Evolutionary conservation across 2,113 vertebrate species (phyloP), one percentile per base, ranked within the genome.

Genomic region (Archilochus colubris): DNA sequence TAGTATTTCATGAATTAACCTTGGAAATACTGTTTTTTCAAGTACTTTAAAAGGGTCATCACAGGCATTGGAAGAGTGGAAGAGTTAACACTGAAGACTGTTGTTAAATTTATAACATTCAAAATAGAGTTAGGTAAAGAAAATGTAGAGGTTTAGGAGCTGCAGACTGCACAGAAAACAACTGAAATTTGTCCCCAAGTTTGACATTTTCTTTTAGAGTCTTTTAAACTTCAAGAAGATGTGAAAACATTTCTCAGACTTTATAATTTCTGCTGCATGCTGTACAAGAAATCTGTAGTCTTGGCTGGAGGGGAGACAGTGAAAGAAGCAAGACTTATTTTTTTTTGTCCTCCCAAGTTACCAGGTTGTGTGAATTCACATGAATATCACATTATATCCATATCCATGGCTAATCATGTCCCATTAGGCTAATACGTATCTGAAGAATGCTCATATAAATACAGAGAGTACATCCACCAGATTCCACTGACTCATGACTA

Each of bases 401-500:
- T 7, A 58, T 17, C 55, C 28, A 19, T 44, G 14, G 13, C 20
- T 43, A 66, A 61, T n/a, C 40, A n/a, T 5, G 30, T 58, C 51
- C 4, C 0, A 59, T 48, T 23, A 59, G n/a, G 20, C 10, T 43
- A 48, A 54, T 22, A 57, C 1, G 8, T 25, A 48, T 77, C 27
- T 68, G 59, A 77, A 53, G 20, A 51, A 67, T 12, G 24, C 10
- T 17, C 67, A 75, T 44, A 85, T 20, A 75, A 44, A 85, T 20
- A 27, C 21, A 11, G 62, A 46, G 15, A 81, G 30, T n/a, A 69
- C 31, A 64, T 69, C 33, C 27, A 63, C 20, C 30, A 44, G 30
- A 76, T 80, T 57, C 36, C 36, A 69, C 7, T 25, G 25, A 74
- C 86, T 70, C 48, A 18, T 8, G 16, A 61, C 54, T 59, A 61